Percentiles rank a stretch among this genome's conserved stretches.
Evolutionary conservation across 2,888 invertebrate species (phyloP).

Genomic region (Protula sp.): DNA sequence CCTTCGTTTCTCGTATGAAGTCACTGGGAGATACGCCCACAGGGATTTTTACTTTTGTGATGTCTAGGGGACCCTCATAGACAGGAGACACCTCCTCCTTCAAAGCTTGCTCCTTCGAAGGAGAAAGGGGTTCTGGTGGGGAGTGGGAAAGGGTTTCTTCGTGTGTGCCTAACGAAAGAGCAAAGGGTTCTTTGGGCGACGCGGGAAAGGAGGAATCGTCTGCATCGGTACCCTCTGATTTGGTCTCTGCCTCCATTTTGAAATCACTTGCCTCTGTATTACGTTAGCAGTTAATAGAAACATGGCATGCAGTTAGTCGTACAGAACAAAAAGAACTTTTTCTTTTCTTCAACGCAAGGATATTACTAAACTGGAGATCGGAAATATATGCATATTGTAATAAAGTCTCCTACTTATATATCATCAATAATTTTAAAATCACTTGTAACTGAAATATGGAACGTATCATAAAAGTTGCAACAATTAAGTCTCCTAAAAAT

Average conservation of each 20-base stretch:
- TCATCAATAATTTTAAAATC: too few species aligned
- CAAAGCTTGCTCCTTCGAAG: constrained; percentile 20
- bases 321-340: too few species aligned
- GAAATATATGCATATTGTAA: too few species aligned
- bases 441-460: too few species aligned
- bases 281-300: not conserved
- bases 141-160: constrained; percentile 32
- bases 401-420: too few species aligned
- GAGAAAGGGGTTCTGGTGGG: constrained; percentile 33
- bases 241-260: constrained; percentile 6
- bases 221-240: constrained; percentile 16
- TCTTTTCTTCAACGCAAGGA: too few species aligned
- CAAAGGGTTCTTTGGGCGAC: constrained; percentile 47
- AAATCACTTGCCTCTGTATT: not conserved
- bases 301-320: not conserved
- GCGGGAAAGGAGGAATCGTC: constrained; percentile 14
- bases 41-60: constrained; percentile 31
- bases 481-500: too few species aligned
- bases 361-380: too few species aligned
- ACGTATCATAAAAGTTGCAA: too few species aligned
- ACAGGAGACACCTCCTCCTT: constrained; percentile 37
- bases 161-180: constrained; percentile 38
- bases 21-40: constrained; percentile 48
- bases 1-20: constrained; percentile 21
- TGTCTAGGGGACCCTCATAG: constrained; percentile 24